These are phyloP conservation scores for Helobdella robusta DNA, from an alignment of 2,888 invertebrate genomes.

Conservation along the genomic window DNA sequence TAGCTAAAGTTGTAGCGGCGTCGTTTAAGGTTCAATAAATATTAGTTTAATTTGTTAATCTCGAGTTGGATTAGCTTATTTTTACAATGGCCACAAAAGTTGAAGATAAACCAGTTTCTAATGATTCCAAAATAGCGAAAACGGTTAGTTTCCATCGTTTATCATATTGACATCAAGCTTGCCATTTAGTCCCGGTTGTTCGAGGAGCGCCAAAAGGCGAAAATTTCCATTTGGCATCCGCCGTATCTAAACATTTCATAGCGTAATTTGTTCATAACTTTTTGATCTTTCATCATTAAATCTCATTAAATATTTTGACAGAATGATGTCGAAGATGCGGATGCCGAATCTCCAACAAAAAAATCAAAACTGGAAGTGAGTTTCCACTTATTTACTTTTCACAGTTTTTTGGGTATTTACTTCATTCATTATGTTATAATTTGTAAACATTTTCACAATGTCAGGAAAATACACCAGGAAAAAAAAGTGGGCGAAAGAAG, in stretches of 20 bases:
- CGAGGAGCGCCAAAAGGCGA: too few relatives aligned
- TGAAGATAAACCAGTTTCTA: conserved; percentile 17
- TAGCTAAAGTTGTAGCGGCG: conserved; percentile 6
- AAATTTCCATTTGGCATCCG: too few relatives aligned
- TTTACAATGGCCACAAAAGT: conserved; percentile 21
- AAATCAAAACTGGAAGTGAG: conserved; percentile 13
- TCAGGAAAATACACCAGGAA: conserved; percentile 9
- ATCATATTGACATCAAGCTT: too few relatives aligned
- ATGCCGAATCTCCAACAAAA: conserved; percentile 14
- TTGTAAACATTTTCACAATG: neutral
- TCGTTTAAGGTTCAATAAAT: neutral
- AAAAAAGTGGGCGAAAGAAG: conserved; percentile 18
- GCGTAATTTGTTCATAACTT: too few relatives aligned
- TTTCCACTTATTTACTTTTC: neutral
- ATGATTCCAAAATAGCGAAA: conserved; percentile 11
- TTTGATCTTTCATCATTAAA: too few relatives aligned
- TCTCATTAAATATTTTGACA: too few relatives aligned
- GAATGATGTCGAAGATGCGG: conserved; percentile 4
- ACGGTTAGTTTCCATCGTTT: conserved; percentile 17
- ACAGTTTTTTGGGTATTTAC: neutral
- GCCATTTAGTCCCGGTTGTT: too few relatives aligned
- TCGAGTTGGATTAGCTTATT: too few relatives aligned
- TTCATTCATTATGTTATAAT: neutral
- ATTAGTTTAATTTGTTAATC: too few relatives aligned
- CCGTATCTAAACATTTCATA: too few relatives aligned